A percentile compares a stretch with the other conserved stretches of the same genome.
These are phyloP conservation scores for Myrmophylax atrothorax DNA, from an alignment of 2,113 vertebrate genomes.

Conservation along the genomic window DNA sequence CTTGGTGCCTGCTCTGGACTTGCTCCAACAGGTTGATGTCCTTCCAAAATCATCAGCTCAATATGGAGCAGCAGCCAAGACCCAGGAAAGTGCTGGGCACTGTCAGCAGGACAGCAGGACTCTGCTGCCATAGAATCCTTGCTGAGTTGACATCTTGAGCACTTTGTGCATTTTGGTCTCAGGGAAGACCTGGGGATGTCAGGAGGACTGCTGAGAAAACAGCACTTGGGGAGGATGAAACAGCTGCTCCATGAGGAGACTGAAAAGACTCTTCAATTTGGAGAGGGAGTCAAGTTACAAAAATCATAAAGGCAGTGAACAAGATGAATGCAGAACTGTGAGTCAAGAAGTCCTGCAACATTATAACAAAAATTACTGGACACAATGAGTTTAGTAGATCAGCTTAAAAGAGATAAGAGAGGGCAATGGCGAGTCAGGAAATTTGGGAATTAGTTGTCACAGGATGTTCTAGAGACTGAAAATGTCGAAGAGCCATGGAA, in stretches of 20 bases:
- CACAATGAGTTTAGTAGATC: neutral
- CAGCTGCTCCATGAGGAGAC: neutral
- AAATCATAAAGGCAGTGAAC: neutral
- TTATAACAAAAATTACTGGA: neutral
- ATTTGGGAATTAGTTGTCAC: neutral
- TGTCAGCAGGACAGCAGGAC: neutral
- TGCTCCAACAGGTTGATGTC: neutral
- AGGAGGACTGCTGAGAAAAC: neutral
- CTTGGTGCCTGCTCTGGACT: neutral
- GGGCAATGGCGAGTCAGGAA: neutral
- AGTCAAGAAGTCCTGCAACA: neutral
- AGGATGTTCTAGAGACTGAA: neutral
- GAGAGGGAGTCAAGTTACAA: neutral
- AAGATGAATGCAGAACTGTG: neutral
- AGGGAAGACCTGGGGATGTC: neutral
- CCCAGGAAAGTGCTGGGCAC: neutral
- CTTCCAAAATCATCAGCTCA: neutral
- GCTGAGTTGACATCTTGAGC: neutral
- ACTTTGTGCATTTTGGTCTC: neutral
- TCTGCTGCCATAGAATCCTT: neutral
- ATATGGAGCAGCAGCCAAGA: neutral
- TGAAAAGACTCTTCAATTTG: neutral
- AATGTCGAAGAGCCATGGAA: neutral
- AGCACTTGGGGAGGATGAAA: neutral
- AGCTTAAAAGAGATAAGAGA: neutral